phyloP scores from a whole-genome alignment of 2,113 vertebrate genomes.

The Gallinago paraguaiae region DNA sequence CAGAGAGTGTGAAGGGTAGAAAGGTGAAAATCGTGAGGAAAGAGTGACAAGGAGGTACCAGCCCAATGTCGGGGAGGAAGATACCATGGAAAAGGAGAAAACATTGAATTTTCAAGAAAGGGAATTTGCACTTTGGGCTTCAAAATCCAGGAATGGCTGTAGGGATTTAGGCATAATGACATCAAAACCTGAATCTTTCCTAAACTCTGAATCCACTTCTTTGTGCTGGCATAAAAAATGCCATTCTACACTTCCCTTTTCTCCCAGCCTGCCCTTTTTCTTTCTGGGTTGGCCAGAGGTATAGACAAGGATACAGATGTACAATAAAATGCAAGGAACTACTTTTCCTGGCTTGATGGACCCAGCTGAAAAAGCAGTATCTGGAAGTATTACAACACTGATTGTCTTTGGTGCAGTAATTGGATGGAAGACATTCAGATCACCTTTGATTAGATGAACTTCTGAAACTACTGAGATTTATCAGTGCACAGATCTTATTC shows the following conservation, averaged over 20 bases:
- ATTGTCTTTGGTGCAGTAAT: constrained; percentile 27
- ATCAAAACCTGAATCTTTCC: neutral
- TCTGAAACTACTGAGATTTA: constrained; percentile 59
- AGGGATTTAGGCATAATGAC: fast-evolving
- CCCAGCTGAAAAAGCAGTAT: neutral
- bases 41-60: neutral
- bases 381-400: neutral
- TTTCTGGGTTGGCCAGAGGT: neutral
- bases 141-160: neutral
- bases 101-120: neutral
- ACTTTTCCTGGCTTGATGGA: neutral
- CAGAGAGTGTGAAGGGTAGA: fast-evolving
- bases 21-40: neutral
- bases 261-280: neutral
- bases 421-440: constrained; percentile 65
- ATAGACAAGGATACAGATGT: neutral
- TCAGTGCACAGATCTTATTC: constrained; percentile 39
- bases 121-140: neutral
- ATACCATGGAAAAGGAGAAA: neutral
- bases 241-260: neutral
- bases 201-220: neutral
- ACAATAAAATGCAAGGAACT: neutral
- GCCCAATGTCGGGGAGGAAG: neutral
- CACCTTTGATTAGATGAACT: constrained; percentile 68
- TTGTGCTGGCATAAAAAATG: neutral